phyloP scores from a whole-genome alignment of 2,888 invertebrate species.

The Stenolophus ochropezus region DNA sequence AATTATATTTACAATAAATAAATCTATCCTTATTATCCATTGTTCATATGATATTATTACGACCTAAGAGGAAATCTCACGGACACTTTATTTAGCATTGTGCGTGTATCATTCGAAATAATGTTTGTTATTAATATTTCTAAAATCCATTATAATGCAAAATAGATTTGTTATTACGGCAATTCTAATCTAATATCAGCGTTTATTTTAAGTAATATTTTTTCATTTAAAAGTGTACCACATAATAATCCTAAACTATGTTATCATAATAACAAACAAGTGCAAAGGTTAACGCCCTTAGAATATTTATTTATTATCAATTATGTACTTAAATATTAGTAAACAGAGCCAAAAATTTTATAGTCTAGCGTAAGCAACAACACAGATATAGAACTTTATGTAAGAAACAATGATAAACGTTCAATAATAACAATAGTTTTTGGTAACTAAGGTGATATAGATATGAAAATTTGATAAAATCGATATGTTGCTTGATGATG shows the following conservation, averaged over 20 bases:
- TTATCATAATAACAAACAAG: conserved; percentile 28
- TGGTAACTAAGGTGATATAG: background rate
- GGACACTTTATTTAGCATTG: too few species aligned
- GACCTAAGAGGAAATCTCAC: too few species aligned
- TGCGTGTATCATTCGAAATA: too few species aligned
- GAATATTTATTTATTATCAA: conserved; percentile 28
- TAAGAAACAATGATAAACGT: conserved; percentile 2
- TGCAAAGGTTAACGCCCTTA: conserved; percentile 18
- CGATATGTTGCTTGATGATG: background rate
- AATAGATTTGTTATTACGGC: too few species aligned
- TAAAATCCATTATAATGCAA: too few species aligned
- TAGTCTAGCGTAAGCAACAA: background rate
- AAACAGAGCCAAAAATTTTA: conserved; percentile 7
- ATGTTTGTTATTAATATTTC: too few species aligned
- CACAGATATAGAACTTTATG: background rate
- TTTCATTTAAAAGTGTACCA: too few species aligned
- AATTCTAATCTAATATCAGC: too few species aligned
- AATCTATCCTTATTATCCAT: too few species aligned
- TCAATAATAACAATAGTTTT: background rate
- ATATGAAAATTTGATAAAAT: background rate
- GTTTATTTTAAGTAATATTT: too few species aligned
- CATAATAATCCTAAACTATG: background rate
- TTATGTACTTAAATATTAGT: conserved; percentile 22
- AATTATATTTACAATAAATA: too few species aligned
- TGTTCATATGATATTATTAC: too few species aligned